Base-by-base conservation (phyloP, 2,797 vertebrate species). In the Fistularia commersonii region DNA sequence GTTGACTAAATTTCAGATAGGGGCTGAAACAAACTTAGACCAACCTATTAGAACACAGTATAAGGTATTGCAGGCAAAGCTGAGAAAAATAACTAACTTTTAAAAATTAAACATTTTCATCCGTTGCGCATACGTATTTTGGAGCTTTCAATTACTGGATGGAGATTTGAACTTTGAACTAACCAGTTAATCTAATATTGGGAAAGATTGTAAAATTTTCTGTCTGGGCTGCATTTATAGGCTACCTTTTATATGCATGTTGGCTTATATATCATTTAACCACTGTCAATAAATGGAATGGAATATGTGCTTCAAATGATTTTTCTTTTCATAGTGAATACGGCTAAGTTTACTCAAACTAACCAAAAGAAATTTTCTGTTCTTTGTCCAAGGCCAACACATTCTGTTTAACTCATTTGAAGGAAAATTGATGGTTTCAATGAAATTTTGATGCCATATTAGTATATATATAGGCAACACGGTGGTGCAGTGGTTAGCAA, bases 321-420 rank as follows among this genome's bases (percentile, higher is more conserved):
- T 75, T 75, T 60, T 51, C 67, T 84, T 80, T 82, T 74, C 76
- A 77, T 75, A 78, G 55, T 72, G 82, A 69, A 87, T 66, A 74
- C 77, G 76, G 69, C n/a, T 67, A 63, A 45, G 59, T 69, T 72
- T 73, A 81, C 58, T 60, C 40, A 15, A 49, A 69, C 77, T 14
- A 57, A 43, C 42, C 62, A 66, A 37, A 48, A 2, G 36, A 41
- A 39, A 38, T 45, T 35, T 57, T 80, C 69, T 87, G 81, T 69
- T 89, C 52, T 72, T 32, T 51, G 72, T 83, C 77, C 73, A 82
- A 65, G 68, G 41, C 65, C 41, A 54, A 57, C 23, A 52, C 48
- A 76, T 66, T 43, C 67, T 50, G 54, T 55, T 70, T 13, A 41
- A 14, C 58, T 72, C 62, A 58, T 62, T 54, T 71, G 36, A 42